These are phyloP conservation scores for Aphaenogaster floridana DNA, from an alignment of 1,140 invertebrate species.

Conservation along the genomic window DNA sequence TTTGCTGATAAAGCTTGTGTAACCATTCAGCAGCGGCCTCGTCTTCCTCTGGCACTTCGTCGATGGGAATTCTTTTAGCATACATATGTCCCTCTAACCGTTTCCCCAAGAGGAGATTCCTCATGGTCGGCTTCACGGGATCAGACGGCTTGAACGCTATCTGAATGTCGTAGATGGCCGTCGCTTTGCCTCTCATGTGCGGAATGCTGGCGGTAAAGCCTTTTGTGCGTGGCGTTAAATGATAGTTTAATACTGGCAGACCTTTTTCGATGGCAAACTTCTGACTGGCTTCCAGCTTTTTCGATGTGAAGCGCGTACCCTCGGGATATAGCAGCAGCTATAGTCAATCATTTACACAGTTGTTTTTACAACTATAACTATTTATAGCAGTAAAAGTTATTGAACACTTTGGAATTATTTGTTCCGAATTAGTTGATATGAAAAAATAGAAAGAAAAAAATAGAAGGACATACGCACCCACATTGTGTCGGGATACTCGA, in stretches of 20 bases:
- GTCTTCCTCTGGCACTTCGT: constrained; percentile 93
- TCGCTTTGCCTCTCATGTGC: constrained; percentile 91
- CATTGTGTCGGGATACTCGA: constrained; percentile 95
- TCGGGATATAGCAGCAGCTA: constrained; percentile 97
- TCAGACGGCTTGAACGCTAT: constrained; percentile 91
- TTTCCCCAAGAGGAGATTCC: constrained; percentile 93
- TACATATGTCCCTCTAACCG: constrained; percentile 92
- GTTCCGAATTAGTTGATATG: neutral
- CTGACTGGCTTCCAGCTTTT: constrained; percentile 95
- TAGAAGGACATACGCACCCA: constrained; percentile 89
- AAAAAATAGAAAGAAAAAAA: constrained; percentile 2
- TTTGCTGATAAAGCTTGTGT: constrained; percentile 92
- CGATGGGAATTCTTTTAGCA: constrained; percentile 93
- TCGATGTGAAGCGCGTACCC: constrained; percentile 96
- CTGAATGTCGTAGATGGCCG: constrained; percentile 95
- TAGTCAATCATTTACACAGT: constrained; percentile 72
- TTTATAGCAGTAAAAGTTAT: constrained; percentile 16
- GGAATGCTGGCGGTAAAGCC: constrained; percentile 94
- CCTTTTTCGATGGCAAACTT: constrained; percentile 96
- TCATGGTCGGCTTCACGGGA: constrained; percentile 92
- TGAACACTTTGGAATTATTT: constrained; percentile 48
- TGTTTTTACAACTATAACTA: neutral
- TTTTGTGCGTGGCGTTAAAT: constrained; percentile 96
- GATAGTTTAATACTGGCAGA: constrained; percentile 94
- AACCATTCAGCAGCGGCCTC: constrained; percentile 93